Evolutionary conservation across 1,140 invertebrate genomes (phyloP).

Genomic region (Lordiphosa clarofinis): DNA sequence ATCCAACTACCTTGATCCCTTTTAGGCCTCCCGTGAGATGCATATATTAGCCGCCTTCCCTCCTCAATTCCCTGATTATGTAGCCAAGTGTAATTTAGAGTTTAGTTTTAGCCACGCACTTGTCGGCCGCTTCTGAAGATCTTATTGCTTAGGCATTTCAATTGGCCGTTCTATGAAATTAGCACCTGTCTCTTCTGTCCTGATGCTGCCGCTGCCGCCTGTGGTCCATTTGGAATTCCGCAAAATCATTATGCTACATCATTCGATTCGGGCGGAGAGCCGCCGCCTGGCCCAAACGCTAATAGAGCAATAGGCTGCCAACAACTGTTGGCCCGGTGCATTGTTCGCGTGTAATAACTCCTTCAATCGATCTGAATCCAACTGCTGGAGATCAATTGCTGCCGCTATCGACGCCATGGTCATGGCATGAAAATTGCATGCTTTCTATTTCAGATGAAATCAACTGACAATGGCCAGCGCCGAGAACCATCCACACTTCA

Average conservation of each 20-base stretch:
- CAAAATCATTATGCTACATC: constrained; percentile 72
- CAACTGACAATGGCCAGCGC: constrained; percentile 64
- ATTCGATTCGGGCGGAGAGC: constrained; percentile 20
- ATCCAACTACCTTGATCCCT: too few relatives aligned
- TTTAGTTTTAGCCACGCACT: constrained; percentile 68
- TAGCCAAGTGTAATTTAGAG: constrained; percentile 62
- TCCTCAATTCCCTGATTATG: background rate
- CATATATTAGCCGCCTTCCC: too few relatives aligned
- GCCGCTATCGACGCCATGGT: constrained; percentile 65
- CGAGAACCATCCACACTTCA: constrained; percentile 41
- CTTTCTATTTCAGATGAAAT: constrained; percentile 78
- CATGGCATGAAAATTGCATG: constrained; percentile 77
- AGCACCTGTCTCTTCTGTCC: constrained; percentile 65
- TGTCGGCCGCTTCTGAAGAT: constrained; percentile 64
- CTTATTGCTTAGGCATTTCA: constrained; percentile 56
- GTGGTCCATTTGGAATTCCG: constrained; percentile 72
- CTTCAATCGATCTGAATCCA: constrained; percentile 60
- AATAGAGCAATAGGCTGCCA: constrained; percentile 73
- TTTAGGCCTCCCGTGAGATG: too few relatives aligned
- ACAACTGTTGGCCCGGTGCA: constrained; percentile 27
- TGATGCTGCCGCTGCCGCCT: constrained; percentile 26
- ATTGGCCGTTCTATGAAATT: constrained; percentile 78
- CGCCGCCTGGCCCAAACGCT: constrained; percentile 50
- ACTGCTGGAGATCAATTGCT: constrained; percentile 67
- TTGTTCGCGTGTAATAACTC: constrained; percentile 74